Evolutionary conservation across 1,140 invertebrate genomes (phyloP).

Genomic region (Gonatopus flavifemur): DNA sequence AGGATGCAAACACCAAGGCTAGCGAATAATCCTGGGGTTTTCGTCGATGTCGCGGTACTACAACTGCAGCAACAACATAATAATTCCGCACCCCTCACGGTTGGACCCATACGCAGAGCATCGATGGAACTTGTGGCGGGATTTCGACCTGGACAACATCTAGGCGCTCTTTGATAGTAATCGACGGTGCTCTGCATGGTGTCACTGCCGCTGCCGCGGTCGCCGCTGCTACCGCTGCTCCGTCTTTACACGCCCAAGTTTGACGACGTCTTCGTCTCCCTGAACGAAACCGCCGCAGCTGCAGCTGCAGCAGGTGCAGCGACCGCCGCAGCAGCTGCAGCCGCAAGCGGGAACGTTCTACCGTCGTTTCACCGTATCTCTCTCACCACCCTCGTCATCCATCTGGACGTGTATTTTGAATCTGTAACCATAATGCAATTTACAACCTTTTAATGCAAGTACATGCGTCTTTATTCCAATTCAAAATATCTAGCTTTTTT

Average conservation of each 20-base stretch:
- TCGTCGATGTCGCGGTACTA: constrained; percentile 45
- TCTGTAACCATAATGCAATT: too few species aligned
- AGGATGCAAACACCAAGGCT: constrained; percentile 77
- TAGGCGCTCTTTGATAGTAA: constrained; percentile 47
- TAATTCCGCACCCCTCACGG: constrained; percentile 43
- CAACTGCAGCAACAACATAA: constrained; percentile 50
- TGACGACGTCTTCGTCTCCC: constrained; percentile 22
- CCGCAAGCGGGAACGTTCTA: constrained; percentile 38
- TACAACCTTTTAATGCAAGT: too few species aligned
- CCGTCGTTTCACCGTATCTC: constrained; percentile 30
- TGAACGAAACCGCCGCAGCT: constrained; percentile 13
- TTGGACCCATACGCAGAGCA: constrained; percentile 30
- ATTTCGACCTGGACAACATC: constrained; percentile 46
- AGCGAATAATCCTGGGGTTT: constrained; percentile 55
- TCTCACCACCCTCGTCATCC: constrained; percentile 26
- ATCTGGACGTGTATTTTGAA: too few species aligned
- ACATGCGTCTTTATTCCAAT: too few species aligned
- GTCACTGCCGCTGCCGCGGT: constrained; percentile 13
- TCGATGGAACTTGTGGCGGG: constrained; percentile 30
- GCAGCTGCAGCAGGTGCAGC: constrained; percentile 45
- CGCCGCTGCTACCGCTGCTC: constrained; percentile 29
- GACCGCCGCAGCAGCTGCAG: constrained; percentile 45
- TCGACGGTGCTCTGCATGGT: constrained; percentile 49
- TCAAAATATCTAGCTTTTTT: too few species aligned
- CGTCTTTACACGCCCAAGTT: too few species aligned